Base-by-base conservation (phyloP, 2,113 vertebrate genomes). In the Toxostoma redivivum region DNA sequence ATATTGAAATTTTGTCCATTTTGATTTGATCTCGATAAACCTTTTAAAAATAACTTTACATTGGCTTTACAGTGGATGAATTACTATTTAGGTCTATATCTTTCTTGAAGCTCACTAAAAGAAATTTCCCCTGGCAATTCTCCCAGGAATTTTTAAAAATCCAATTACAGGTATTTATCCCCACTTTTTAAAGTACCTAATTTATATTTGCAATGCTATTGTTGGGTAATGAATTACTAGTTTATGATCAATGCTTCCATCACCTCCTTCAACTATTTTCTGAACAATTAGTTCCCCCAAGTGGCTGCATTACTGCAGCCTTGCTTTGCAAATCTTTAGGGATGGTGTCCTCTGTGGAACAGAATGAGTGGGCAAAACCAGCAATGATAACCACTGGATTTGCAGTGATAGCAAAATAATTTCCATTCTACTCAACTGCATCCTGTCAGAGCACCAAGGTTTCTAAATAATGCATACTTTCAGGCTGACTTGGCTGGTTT, bases 271-370 rank as follows among this genome's bases (percentile, higher is more conserved):
- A 71, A 18, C n/a, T 94, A 3, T 93, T 92, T 92, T 86, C 76
- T 88, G 84, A 91, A 89, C 81, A 94, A 71, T 95, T 90, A 90
- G 76, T 93, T 95, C 94, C 76, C 71, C 72, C 76, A 93, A 77
- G 88, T 88, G 82, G 88, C 73, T 96, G 80, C 3, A 11, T 77
- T 31, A 64, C 69, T 81, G 60, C 73, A 88, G 64, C 74, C 27
- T 73, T 42, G 23, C 51, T 85, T 88, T 7, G 9, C 60, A 58
- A 12, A 37, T 78, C 24, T 79, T 62, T 12, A 16, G 78, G 50
- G 56, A 31, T 81, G 40, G 10, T 53, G 10, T 73, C 40, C 25
- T 78, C 20, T 62, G 0, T n/a, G 24, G 64, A 92, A 25, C 7
- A 42, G 33, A 70, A 53, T 56, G 69, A 81, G 42, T 64, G 60